Base-by-base conservation (phyloP, 2,888 invertebrate species). In the Dyspetes luteomarginatus region DNA sequence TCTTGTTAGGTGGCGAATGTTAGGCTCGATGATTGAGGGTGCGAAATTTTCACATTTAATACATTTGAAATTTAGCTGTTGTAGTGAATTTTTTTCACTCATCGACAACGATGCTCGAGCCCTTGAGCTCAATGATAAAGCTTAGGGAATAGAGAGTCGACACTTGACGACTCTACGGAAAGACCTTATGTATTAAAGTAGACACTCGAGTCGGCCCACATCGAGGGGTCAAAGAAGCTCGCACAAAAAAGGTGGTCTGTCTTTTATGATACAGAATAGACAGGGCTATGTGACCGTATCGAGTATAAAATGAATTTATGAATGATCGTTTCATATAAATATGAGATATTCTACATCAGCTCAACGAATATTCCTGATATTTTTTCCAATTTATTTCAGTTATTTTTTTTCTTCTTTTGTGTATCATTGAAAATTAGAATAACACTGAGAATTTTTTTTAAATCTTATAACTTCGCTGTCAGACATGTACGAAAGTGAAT, bases 121-220 rank as follows among this genome's bases (percentile, higher is more conserved):
- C 36, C 12, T 48, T 45, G 68, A 19, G 71, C 55, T 41, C 55
- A 72, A 64, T 81, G 84, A 87, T 85, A 87, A 86, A 87, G 86
- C 86, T 83, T 73, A 73, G 48, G 65, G 58, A 72, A 71, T 65
- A 52, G 81, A 83, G 77, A 50, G 71, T 72, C 75, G 60, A 78
- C 79, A 77, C 86, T 82, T 72, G 83, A 84, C 82, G 86, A 76
- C 83, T 83, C 86, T 84, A 81, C 72, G 81, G 81, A 84, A 17
- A 76, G 84, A 86, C 82, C 76, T 81, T 84, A 80, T 84, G 83
- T 84, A 84, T 85, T 82, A 86, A 83, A 87, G 88, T 87, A 86
- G 87, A 86, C 78, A 85, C 85, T 85, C 85, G 81, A 83, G 81
- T 56, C 65, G 72, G 78, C 80, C 83, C 81, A 81, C 84, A 82